Evolutionary conservation across 23 tunicate genomes (phyloP), one percentile per base, ranked within the genome.

Genomic region (Styela clava): DNA sequence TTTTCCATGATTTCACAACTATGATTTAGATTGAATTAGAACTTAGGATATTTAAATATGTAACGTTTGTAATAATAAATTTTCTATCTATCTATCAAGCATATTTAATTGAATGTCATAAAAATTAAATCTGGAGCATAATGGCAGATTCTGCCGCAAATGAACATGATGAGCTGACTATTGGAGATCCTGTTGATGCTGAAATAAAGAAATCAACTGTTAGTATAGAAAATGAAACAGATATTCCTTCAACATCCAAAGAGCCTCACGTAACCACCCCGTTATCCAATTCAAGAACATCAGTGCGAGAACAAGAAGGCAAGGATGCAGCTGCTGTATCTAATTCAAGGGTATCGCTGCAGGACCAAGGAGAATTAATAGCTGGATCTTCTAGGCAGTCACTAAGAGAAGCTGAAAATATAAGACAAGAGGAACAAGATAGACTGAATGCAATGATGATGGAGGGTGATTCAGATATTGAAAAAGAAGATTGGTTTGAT

Each of bases 401-500:
- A 30, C 7, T 28, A 26, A 71, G 24, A 71, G 32, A 33, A 26
- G 16, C 5, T 3, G 31, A 28, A 65, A 26, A 26, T 7, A 26
- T 65, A 65, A 31, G 3, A 32, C 77, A 33, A 28, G 35, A 27
- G 34, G 23, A 31, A 32, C 34, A 31, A 71, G 77, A 71, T 3
- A 33, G 23, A 32, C 7, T 32, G 23, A 32, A 28, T 35, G 77
- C 35, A 30, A 2, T 34, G 35, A 56, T 33, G 25, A 36, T 76
- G 81, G 65, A 2, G 24, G 27, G n/a, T 44, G 81, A 76, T 21
- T 76, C 64, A 44, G 81, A 76, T 44, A 44, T n/a, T 29, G 81
- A 76, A 25, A 52, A 76, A 76, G 81, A 44, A 76, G 81, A 76
- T 44, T 76, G 95, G 95, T 90, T 44, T 37, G 89, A 90, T 20